phyloP scores from a whole-genome alignment of 2,888 invertebrate genomes.

The Choristoneura rosaceana region DNA sequence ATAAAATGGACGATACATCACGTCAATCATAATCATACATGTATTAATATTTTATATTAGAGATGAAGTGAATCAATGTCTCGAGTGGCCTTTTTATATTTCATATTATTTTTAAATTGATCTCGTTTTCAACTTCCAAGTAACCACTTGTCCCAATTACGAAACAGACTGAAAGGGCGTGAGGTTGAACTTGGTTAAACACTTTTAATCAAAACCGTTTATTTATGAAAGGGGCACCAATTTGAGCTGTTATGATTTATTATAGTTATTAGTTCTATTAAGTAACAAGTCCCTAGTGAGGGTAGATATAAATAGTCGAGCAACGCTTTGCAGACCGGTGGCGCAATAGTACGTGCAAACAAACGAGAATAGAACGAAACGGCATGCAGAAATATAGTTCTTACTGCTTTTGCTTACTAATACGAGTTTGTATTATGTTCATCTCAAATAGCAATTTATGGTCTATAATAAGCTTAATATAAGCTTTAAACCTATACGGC shows the following conservation, averaged over 20 bases:
- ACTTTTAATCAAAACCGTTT: slow-evolving; percentile 32
- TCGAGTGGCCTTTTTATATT: neutral
- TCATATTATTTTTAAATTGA: neutral
- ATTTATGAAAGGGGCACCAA: slow-evolving; percentile 24
- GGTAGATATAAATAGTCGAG: slow-evolving; percentile 47
- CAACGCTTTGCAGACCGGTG: slow-evolving; percentile 50
- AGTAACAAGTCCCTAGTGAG: slow-evolving; percentile 27
- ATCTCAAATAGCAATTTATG: neutral
- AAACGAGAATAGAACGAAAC: slow-evolving; percentile 56
- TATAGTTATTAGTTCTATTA: slow-evolving; percentile 24
- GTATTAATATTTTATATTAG: neutral
- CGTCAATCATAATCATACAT: neutral
- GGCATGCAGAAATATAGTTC: slow-evolving; percentile 22
- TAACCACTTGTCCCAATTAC: slow-evolving; percentile 46
- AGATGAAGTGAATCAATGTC: neutral
- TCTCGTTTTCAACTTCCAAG: slow-evolving; percentile 13
- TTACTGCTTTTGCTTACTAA: neutral
- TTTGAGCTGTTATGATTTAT: slow-evolving; percentile 26
- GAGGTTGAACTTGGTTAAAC: slow-evolving; percentile 42
- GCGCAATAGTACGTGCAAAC: slow-evolving; percentile 49
- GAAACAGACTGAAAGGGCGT: slow-evolving; percentile 49
- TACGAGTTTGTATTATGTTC: neutral
- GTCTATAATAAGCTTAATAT: neutral
- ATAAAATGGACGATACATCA: too few relatives aligned
- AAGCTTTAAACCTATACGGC: neutral